Conservation (phyloP, 92 coral and sea anemone genomes). For the Phenganax stokvisi region DNA sequence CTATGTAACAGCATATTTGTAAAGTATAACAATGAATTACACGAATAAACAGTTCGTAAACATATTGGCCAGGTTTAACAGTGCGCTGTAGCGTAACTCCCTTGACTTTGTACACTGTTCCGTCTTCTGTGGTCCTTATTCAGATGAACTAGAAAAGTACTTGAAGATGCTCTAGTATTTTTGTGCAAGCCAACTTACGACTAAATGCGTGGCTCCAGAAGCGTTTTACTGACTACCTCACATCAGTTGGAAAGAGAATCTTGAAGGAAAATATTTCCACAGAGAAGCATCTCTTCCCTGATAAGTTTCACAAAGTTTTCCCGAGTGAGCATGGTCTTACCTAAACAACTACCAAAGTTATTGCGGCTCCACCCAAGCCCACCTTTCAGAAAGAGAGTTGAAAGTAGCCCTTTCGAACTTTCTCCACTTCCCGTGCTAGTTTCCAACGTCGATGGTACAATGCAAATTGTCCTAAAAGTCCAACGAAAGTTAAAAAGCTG, state of each 20-base stretch:
- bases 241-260: conserved; percentile 51
- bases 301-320: conserved; percentile 15
- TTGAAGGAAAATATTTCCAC: conserved; percentile 33
- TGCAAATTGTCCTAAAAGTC: conserved; percentile 29
- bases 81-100: too few species aligned
- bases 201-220: conserved; percentile 60
- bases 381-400: not conserved
- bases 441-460: not conserved
- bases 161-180: conserved; percentile 55
- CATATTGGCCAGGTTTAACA: too few species aligned
- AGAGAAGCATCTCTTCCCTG: conserved; percentile 29
- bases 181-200: conserved; percentile 52
- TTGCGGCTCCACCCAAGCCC: conserved; percentile 28
- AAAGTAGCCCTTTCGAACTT: conserved; percentile 31
- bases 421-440: not conserved
- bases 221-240: conserved; percentile 44
- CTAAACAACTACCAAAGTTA: conserved; percentile 14
- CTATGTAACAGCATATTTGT: too few species aligned
- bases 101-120: too few species aligned
- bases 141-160: conserved; percentile 37
- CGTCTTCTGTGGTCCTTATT: conserved; percentile 36
- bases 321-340: conserved; percentile 24
- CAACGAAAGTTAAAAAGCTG: conserved; percentile 44
- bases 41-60: too few species aligned
- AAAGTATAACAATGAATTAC: too few species aligned